Evolutionary conservation across 2,113 vertebrate species (phyloP).

Genomic region (Illadopsis cleaveri): DNA sequence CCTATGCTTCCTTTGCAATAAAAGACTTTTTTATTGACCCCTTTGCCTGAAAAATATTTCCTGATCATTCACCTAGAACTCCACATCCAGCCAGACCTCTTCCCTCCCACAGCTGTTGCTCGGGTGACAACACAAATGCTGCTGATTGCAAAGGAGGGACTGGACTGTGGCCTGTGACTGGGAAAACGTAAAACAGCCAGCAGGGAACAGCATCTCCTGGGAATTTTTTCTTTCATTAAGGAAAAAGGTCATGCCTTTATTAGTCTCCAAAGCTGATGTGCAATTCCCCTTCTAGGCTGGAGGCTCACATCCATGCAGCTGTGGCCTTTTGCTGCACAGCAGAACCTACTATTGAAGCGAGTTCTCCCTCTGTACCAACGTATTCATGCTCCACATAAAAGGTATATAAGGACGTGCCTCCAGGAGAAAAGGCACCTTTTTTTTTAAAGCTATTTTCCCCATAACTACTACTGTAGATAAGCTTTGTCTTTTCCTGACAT

Average conservation of each 20-base stretch:
- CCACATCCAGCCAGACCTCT: background rate
- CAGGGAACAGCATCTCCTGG: background rate
- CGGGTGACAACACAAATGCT: background rate
- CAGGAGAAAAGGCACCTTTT: background rate
- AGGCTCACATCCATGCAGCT: background rate
- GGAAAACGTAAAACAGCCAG: background rate
- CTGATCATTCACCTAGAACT: background rate
- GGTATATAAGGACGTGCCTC: background rate
- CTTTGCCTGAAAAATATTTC: background rate
- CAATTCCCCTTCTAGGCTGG: background rate
- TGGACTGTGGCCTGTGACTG: background rate
- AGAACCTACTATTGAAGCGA: background rate
- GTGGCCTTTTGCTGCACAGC: background rate
- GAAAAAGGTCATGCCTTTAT: background rate
- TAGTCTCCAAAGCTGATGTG: background rate
- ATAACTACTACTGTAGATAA: background rate
- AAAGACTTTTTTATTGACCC: background rate
- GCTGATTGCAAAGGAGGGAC: background rate
- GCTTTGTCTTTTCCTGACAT: background rate
- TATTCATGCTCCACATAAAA: background rate
- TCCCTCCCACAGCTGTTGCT: background rate
- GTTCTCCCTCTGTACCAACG: background rate
- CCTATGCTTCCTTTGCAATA: background rate
- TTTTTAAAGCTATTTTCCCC: background rate
- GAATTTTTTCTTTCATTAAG: background rate